Evolutionary conservation across 2,797 vertebrate genomes (phyloP).

Genomic region (Pelobates cultripes): DNA sequence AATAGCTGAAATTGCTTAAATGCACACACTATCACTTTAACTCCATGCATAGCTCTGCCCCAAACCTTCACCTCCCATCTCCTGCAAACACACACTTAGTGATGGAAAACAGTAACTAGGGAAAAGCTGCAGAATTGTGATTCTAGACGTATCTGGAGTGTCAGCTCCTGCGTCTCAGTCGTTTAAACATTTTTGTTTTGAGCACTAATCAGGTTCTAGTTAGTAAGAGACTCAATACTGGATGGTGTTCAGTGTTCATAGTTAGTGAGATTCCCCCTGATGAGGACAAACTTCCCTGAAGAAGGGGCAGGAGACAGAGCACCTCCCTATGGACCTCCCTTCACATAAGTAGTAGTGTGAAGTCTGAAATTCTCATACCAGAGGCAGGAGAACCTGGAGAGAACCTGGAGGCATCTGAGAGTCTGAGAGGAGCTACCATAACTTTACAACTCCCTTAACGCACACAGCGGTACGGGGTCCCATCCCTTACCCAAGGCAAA

Average conservation of each 20-base stretch:
- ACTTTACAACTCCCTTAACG: slow-evolving; percentile 1
- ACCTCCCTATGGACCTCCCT: slow-evolving; percentile 33
- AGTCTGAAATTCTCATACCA: slow-evolving; percentile 15
- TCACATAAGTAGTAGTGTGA: slow-evolving; percentile 40
- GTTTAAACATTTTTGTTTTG: too few relatives aligned
- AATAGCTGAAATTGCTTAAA: not conserved
- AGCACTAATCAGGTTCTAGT: too few relatives aligned
- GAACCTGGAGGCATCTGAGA: not conserved
- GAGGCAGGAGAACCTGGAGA: slow-evolving; percentile 23
- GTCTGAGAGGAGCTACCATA: slow-evolving; percentile 7
- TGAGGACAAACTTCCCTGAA: not conserved
- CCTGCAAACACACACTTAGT: not conserved
- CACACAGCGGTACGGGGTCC: not conserved
- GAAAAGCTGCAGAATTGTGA: not conserved
- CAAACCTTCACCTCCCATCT: not conserved
- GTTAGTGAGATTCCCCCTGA: too few relatives aligned
- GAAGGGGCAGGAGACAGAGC: slow-evolving; percentile 11
- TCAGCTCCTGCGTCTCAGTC: not conserved
- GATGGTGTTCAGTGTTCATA: too few relatives aligned
- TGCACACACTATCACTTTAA: not conserved
- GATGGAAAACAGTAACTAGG: not conserved
- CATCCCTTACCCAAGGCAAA: too few relatives aligned
- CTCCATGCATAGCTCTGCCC: not conserved
- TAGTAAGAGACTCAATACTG: too few relatives aligned
- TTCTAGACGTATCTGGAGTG: not conserved